Evolutionary conservation across 2,797 vertebrate species (phyloP).

Genomic region (Monodelphis domestica): DNA sequence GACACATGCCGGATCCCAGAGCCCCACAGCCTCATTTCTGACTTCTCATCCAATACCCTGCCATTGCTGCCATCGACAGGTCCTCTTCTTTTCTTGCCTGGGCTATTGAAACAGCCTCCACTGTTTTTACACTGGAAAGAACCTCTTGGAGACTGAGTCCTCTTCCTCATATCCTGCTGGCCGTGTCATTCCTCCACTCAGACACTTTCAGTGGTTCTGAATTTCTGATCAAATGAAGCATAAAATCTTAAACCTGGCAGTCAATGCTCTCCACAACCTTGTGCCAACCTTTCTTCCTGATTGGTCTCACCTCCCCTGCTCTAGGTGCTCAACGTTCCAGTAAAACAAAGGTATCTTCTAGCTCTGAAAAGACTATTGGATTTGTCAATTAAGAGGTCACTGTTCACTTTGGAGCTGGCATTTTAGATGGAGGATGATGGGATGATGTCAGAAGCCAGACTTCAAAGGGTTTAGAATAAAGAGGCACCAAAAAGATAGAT

Average conservation of each 20-base stretch:
- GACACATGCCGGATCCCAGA: no score
- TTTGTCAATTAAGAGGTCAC: no score
- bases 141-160: neutral
- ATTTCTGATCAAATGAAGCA: neutral
- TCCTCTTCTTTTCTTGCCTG: neutral
- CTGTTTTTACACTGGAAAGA: neutral
- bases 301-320: neutral
- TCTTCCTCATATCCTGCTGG: neutral
- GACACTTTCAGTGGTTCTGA: neutral
- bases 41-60: neutral
- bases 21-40: neutral
- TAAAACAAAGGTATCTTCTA: neutral
- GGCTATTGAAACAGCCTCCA: neutral
- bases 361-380: neutral
- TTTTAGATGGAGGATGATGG: no score
- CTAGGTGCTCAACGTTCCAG: neutral
- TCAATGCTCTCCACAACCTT: neutral
- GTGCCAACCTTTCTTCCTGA: no score
- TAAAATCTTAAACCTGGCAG: neutral
- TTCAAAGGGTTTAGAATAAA: neutral
- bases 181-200: neutral
- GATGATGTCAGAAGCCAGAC: no score
- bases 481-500: neutral
- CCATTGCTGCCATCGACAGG: neutral
- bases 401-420: neutral